Conservation (phyloP, 2,797 vertebrate species). For the Benthosema pterotum region DNA sequence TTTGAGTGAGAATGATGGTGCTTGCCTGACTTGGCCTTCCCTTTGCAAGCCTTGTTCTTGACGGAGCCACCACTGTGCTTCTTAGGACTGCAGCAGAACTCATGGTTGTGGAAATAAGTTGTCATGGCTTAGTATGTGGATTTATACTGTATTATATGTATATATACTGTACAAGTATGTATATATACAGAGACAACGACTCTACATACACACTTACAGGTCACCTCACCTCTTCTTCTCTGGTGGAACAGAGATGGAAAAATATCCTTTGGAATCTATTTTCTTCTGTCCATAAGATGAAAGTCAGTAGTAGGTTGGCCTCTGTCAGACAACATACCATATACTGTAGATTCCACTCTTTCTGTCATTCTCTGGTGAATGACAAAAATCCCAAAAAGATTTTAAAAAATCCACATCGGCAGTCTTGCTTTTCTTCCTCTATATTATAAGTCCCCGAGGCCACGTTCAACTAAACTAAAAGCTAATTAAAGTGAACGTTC, state of each 20-base stretch:
- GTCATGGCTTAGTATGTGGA: slow-evolving; percentile 62
- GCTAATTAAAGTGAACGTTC: slow-evolving; percentile 18
- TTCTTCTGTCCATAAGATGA: slow-evolving; percentile 49
- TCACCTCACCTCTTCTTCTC: slow-evolving; percentile 15
- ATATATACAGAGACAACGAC: not conserved
- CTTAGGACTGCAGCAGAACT: slow-evolving; percentile 77
- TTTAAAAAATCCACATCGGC: slow-evolving; percentile 6
- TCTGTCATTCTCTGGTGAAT: slow-evolving; percentile 7
- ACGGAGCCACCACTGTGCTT: slow-evolving; percentile 51
- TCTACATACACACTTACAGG: slow-evolving; percentile 10
- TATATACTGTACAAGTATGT: slow-evolving; percentile 7
- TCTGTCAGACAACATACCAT: too few species aligned
- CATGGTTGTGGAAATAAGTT: slow-evolving; percentile 77
- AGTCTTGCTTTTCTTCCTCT: slow-evolving; percentile 8
- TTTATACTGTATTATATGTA: too few species aligned
- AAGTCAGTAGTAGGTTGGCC: not conserved
- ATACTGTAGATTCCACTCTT: not conserved
- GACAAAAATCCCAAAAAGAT: slow-evolving; percentile 12
- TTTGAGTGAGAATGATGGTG: slow-evolving; percentile 47
- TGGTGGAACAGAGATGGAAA: slow-evolving; percentile 21
- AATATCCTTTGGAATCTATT: slow-evolving; percentile 21
- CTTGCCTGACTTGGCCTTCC: slow-evolving; percentile 64
- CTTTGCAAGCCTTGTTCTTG: slow-evolving; percentile 70
- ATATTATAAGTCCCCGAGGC: not conserved
- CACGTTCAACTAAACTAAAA: not conserved